phyloP scores from a whole-genome alignment of 1,140 invertebrate genomes.

The Radopholus similis region DNA sequence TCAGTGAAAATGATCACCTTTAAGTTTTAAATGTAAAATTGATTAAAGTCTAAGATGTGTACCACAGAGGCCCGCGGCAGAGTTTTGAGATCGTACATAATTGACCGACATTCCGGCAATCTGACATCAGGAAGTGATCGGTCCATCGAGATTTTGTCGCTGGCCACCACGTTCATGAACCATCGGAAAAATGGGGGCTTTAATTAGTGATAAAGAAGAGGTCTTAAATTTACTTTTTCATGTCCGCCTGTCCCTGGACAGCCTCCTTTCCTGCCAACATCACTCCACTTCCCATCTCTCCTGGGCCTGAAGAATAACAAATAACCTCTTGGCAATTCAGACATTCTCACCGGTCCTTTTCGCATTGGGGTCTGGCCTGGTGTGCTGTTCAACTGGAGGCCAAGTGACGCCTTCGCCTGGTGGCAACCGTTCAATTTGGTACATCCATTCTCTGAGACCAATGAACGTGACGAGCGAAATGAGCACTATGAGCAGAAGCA shows the following conservation, averaged over 20 bases:
- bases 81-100: slow-evolving; percentile 26
- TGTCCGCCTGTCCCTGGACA: slow-evolving; percentile 24
- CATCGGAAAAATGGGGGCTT: neutral
- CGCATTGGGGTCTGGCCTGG: neutral
- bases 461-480: slow-evolving; percentile 2
- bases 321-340: neutral
- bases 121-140: slow-evolving; percentile 31
- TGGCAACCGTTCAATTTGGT: slow-evolving; percentile 8
- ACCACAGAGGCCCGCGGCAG: slow-evolving; percentile 67
- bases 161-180: slow-evolving; percentile 48
- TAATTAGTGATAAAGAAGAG: neutral
- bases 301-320: slow-evolving; percentile 16
- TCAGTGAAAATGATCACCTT: slow-evolving; percentile 73
- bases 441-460: slow-evolving; percentile 6
- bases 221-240: slow-evolving; percentile 37
- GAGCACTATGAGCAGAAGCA: neutral
- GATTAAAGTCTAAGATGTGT: neutral
- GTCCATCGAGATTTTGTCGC: slow-evolving; percentile 45
- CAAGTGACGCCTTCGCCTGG: slow-evolving; percentile 19
- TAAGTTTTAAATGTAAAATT: neutral
- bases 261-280: slow-evolving; percentile 29
- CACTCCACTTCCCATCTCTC: slow-evolving; percentile 41
- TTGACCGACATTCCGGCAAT: slow-evolving; percentile 28
- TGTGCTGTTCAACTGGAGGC: slow-evolving; percentile 20
- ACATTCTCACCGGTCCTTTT: slow-evolving; percentile 14